These are phyloP conservation scores for Salpingus planirostris DNA, from an alignment of 2,888 invertebrate species.

Conservation along the genomic window DNA sequence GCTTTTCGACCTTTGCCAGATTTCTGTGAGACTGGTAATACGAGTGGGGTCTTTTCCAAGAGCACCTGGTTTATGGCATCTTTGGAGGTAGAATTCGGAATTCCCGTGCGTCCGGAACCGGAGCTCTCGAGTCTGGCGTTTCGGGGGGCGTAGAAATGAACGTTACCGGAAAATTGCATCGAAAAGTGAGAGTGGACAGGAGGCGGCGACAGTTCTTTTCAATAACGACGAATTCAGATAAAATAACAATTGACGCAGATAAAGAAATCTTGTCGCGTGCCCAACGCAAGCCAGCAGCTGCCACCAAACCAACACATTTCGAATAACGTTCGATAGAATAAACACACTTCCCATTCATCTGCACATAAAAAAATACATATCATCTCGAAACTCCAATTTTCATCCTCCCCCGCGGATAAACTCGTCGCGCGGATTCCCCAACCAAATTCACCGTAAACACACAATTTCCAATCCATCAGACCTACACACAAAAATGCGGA, in stretches of 20 bases:
- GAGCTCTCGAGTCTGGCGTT: too few species aligned
- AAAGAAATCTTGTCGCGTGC: constrained; percentile 41
- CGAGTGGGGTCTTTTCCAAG: too few species aligned
- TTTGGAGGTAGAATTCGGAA: too few species aligned
- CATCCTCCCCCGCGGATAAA: background rate
- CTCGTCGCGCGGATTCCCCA: too few species aligned
- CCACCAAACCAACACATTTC: constrained; percentile 26
- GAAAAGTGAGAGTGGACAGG: background rate
- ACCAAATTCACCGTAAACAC: too few species aligned
- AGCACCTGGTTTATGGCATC: too few species aligned
- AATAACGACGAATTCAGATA: constrained; percentile 28
- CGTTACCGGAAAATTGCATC: background rate
- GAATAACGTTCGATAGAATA: constrained; percentile 27
- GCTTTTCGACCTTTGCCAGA: too few species aligned
- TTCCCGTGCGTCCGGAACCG: too few species aligned
- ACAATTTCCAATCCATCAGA: too few species aligned
- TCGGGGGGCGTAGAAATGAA: too few species aligned
- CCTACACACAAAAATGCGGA: too few species aligned
- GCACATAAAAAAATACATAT: constrained; percentile 5
- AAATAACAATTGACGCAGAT: constrained; percentile 41
- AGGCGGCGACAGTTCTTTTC: constrained; percentile 1
- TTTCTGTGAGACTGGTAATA: too few species aligned
- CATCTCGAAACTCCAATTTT: constrained; percentile 5
- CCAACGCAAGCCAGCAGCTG: constrained; percentile 28
- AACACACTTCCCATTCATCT: constrained; percentile 13